phyloP scores from a whole-genome alignment of 2,113 vertebrate species.

The Micromys minutus region DNA sequence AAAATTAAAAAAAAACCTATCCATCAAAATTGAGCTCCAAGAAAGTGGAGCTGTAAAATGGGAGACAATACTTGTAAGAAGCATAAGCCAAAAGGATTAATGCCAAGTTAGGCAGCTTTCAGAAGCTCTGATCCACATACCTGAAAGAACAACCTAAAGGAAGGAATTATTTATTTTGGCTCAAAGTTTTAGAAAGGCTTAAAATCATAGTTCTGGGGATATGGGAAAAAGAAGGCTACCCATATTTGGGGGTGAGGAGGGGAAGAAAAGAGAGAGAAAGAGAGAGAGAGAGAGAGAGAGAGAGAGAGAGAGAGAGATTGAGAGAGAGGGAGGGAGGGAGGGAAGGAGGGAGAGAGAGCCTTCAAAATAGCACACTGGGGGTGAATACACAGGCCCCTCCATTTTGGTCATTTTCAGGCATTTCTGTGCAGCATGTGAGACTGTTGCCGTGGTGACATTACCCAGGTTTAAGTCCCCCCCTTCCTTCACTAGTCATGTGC shows the following conservation, averaged over 20 bases:
- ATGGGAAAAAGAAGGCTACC: not conserved
- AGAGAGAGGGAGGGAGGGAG: not conserved
- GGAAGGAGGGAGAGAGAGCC: not conserved
- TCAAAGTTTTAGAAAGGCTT: not conserved
- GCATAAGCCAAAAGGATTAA: not conserved
- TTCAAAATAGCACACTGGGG: not conserved
- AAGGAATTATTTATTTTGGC: not conserved
- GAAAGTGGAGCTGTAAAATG: not conserved
- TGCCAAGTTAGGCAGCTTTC: not conserved
- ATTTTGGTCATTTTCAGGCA: not conserved
- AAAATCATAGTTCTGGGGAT: not conserved
- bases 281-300: too few relatives aligned
- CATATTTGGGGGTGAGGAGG: not conserved
- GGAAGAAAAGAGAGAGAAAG: not conserved
- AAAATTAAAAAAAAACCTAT: not conserved
- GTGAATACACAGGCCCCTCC: not conserved
- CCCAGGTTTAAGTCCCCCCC: not conserved
- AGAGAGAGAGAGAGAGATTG: not conserved
- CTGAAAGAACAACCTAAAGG: not conserved
- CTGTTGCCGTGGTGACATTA: rapidly evolving
- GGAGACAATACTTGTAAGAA: not conserved
- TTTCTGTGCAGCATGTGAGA: not conserved
- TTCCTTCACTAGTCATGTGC: not conserved
- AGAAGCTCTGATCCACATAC: not conserved
- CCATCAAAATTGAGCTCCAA: not conserved